Base-by-base conservation (phyloP, 1,140 invertebrate genomes). In the Drosophila cardini region DNA sequence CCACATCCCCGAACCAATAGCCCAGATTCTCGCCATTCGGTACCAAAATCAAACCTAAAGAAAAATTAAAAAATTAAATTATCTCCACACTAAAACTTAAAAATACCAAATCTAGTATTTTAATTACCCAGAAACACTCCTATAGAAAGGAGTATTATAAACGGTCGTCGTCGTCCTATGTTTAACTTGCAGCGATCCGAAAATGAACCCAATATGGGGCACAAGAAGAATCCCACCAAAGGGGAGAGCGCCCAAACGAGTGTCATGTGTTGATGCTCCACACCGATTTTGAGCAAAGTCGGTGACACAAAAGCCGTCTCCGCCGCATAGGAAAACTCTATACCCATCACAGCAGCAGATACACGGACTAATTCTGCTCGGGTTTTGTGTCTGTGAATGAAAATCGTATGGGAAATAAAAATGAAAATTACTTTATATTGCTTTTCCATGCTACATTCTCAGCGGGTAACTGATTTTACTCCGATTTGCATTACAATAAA, bases 221-320 rank as follows among this genome's bases (percentile, higher is more conserved):
- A 98, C 15, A 98, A 93, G 92, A 99, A 98, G 92, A 99, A 98
- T 40, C 98, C 98, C 45, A 98, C 95, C 9, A 98, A 92, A 0
- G 97, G 97, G 67, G 97, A 98, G 4, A 99, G 91, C 9, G 97
- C 98, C 98, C 98, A 99, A 13, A 98, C 97, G 34, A 99, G 93
- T 0, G 98, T 98, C 97, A 99, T 99, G 78, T 97, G 96, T 70
- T 96, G 94, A 93, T 98, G 95, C 61, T 96, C 95, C 0, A 99
- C 96, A 9, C 98, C 98, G 61, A 99, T 97, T 93, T 98, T 97
- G 0, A 99, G 94, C 8, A 99, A 92, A 0, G 97, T 98, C 1
- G 98, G 98, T 1, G 97, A 99, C 0, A 99, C 98, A 93, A 99
- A 99, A 0, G 98, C 98, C 0, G 98, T 92, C 93, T 99, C 98